Base-by-base conservation (phyloP, 2,888 invertebrate species). In the Sepiola atlantica region DNA sequence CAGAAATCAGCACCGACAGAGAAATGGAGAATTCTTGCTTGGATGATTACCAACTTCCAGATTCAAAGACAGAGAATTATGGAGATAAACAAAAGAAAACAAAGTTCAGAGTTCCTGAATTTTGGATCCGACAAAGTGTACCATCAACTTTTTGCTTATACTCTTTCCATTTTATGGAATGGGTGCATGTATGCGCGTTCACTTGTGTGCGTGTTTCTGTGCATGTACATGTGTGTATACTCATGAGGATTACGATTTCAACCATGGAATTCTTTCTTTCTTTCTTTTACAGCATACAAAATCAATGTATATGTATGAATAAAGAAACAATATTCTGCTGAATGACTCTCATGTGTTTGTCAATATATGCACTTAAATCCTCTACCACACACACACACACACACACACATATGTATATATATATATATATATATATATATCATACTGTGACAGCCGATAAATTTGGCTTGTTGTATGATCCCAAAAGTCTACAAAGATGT, bases 281-380 rank as follows among this genome's bases (percentile, higher is more conserved):
- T n/a, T 77, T 77, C 77, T 77, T 77, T 77, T 77, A 4, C n/a
- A 77, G n/a, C 14, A 77, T n/a, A 18, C 32, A 77, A 77, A 45
- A 77, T 77, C 12, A 32, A n/a, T 77, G 77, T 77, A 77, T 16
- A 77, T 77, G 77, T 77, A 77, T 77, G 32, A 77, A 77, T 77
- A 77, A 77, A 77, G 77, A 77, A 77, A 77, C 77, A 77, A 77
- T 77, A 77, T 77, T n/a, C 77, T 77, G n/a, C n/a, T n/a, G 77
- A 77, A 77, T n/a, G 77, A 12, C n/a, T 77, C 77, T n/a, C n/a
- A 77, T n/a, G 77, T 77, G n/a, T 32, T 77, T 77, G 77, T 14
- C n/a, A 77, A 77, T 18, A 77, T n/a, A 77, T 32, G n/a, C n/a
- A 77, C 18, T 16, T 61, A 1, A n/a, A 77, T 1, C n/a, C 18